phyloP scores from a whole-genome alignment of 2,113 vertebrate genomes.

The Lanius collurio region DNA sequence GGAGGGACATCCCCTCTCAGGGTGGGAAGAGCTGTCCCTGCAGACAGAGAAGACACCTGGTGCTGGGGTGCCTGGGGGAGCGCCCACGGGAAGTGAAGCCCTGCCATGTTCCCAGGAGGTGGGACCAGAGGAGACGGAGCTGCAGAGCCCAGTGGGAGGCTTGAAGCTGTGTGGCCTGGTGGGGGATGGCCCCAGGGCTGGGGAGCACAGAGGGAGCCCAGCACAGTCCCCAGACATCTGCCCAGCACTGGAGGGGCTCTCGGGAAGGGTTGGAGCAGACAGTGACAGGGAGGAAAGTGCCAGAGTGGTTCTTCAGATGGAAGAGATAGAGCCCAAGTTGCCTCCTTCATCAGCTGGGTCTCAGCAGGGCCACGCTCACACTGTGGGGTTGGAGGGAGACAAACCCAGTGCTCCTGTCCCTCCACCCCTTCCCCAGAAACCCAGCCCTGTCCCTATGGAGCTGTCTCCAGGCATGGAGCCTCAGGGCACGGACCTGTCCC shows the following conservation, averaged over 20 bases:
- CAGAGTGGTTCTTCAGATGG: constrained; percentile 61
- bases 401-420: not conserved
- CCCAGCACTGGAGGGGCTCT: not conserved
- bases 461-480: not conserved
- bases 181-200: not conserved
- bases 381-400: not conserved
- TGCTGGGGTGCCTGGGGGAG: not conserved
- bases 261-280: not conserved
- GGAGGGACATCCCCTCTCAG: not conserved
- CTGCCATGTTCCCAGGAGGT: not conserved
- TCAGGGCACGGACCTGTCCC: not conserved
- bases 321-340: constrained; percentile 29
- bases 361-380: not conserved
- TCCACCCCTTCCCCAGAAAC: not conserved
- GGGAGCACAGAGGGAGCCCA: not conserved
- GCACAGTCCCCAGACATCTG: not conserved
- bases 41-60: not conserved
- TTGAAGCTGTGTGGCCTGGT: not conserved
- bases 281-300: not conserved
- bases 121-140: not conserved
- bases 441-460: not conserved
- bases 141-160: not conserved
- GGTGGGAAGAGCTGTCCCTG: not conserved
- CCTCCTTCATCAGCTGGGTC: not conserved
- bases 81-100: not conserved